These are phyloP conservation scores for Patella vulgata DNA, from an alignment of 1,140 invertebrate genomes.

Conservation along the genomic window DNA sequence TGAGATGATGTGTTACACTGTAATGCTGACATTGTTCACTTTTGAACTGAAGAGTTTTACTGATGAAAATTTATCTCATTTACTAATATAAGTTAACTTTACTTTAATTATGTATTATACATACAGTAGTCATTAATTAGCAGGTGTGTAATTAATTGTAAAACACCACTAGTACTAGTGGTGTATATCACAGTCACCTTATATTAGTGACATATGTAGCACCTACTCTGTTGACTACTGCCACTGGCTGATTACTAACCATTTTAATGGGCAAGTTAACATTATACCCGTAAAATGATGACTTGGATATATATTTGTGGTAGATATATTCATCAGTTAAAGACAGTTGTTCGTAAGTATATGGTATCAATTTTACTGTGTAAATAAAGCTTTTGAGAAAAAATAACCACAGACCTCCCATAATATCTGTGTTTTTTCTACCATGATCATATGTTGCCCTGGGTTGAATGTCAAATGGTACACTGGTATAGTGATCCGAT, in stretches of 20 bases:
- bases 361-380: neutral
- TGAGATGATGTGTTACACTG: too few species aligned
- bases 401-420: constrained; percentile 51
- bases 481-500: constrained; percentile 45
- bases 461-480: constrained; percentile 56
- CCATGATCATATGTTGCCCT: constrained; percentile 57
- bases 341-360: neutral
- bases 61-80: too few species aligned
- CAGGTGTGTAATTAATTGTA: too few species aligned
- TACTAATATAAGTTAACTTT: too few species aligned
- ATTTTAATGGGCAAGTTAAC: neutral
- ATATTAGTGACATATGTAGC: too few species aligned
- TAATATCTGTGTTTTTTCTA: constrained; percentile 56
- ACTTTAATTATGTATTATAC: too few species aligned
- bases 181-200: too few species aligned
- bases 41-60: too few species aligned
- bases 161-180: too few species aligned
- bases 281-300: neutral
- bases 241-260: neutral
- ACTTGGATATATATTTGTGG: neutral
- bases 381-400: neutral
- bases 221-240: too few species aligned
- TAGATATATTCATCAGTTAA: neutral
- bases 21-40: too few species aligned
- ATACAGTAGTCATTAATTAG: too few species aligned